Percentiles rank a stretch among this genome's conserved stretches.
phyloP scores from a whole-genome alignment of 2,113 vertebrate genomes.

The Sylvicapra grimmia region DNA sequence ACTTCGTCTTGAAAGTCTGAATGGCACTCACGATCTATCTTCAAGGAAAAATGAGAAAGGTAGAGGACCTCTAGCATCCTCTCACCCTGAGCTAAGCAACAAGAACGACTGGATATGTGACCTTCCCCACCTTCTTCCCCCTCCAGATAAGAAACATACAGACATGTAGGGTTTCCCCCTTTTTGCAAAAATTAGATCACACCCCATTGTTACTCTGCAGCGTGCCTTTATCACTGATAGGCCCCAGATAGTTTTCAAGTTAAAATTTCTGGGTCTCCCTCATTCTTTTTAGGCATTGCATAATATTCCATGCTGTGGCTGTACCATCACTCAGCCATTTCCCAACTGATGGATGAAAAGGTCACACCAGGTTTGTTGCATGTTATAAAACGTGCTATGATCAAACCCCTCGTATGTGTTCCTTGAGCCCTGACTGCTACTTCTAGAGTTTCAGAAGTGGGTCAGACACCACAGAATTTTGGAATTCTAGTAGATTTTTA shows the following conservation, averaged over 20 bases:
- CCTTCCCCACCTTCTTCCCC: fast-evolving
- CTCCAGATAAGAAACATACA: too few relatives aligned
- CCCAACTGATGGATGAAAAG: fast-evolving
- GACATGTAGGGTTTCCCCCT: fast-evolving
- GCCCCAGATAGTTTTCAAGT: background rate
- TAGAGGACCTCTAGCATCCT: background rate
- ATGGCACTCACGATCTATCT: background rate
- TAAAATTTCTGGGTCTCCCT: background rate
- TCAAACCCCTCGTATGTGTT: fast-evolving
- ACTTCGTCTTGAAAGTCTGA: background rate
- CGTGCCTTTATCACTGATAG: fast-evolving
- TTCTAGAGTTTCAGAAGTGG: background rate
- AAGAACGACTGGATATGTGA: fast-evolving
- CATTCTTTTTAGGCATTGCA: background rate
- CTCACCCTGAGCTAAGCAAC: fast-evolving
- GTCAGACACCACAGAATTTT: background rate
- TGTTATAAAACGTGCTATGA: fast-evolving
- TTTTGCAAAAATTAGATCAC: background rate
- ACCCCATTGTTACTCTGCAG: fast-evolving
- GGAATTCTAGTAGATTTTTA: background rate
- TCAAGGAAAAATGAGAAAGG: background rate
- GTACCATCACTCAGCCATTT: fast-evolving
- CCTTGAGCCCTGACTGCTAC: background rate
- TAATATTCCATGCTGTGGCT: fast-evolving
- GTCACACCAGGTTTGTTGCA: fast-evolving